Conservation (phyloP, 2,113 vertebrate species). For the Tor tambroides region DNA sequence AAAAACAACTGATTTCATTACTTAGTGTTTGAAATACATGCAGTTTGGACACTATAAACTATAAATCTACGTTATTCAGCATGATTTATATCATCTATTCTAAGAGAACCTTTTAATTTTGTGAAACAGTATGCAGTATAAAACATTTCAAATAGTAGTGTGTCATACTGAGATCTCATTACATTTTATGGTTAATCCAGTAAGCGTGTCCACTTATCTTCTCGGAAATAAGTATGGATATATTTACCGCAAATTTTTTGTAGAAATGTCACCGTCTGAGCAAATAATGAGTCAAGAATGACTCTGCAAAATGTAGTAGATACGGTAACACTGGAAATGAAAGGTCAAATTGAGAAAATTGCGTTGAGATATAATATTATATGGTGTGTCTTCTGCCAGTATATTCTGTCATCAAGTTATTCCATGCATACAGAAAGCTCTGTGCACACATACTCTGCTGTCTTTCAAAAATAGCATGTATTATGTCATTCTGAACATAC, state of each 20-base stretch:
- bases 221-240: not conserved
- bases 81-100: not conserved
- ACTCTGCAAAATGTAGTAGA: not conserved
- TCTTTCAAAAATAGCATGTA: not conserved
- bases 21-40: not conserved
- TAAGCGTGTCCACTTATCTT: not conserved
- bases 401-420: not conserved
- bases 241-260: not conserved
- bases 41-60: not conserved
- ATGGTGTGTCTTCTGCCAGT: not conserved
- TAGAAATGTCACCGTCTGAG: not conserved
- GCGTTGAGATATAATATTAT: not conserved
- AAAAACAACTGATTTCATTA: too few species aligned
- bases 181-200: not conserved
- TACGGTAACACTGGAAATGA: not conserved
- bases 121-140: not conserved
- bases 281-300: constrained; percentile 2
- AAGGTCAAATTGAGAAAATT: not conserved
- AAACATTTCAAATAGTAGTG: not conserved
- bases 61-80: not conserved
- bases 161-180: not conserved
- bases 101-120: not conserved
- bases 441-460: not conserved
- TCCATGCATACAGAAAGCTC: not conserved
- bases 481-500: not conserved